phyloP scores from a whole-genome alignment of 2,113 vertebrate genomes.

The Varanus komodoensis region DNA sequence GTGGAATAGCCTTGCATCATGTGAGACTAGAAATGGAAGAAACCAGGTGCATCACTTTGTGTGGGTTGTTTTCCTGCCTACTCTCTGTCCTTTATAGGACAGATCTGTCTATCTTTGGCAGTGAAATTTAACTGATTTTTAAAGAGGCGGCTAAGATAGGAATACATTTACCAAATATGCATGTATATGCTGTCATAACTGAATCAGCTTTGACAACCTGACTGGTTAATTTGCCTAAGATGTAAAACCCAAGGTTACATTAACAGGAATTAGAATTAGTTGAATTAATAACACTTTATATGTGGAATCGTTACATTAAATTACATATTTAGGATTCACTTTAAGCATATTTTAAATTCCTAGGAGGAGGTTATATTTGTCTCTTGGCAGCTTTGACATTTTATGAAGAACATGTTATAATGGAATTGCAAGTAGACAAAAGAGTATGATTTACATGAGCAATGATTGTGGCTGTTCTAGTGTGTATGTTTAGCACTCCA shows the following conservation, averaged over 20 bases:
- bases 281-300: background rate
- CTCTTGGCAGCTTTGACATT: background rate
- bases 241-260: background rate
- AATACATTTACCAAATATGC: background rate
- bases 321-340: background rate
- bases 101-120: background rate
- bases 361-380: background rate
- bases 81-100: rapidly evolving
- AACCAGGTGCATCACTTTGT: background rate
- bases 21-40: background rate
- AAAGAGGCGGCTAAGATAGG: conserved; percentile 6
- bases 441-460: background rate
- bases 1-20: background rate
- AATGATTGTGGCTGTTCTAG: background rate
- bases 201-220: background rate
- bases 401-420: background rate
- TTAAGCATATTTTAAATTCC: background rate
- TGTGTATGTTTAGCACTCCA: conserved; percentile 11
- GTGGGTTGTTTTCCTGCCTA: background rate
- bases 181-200: background rate
- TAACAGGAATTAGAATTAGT: background rate
- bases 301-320: background rate
- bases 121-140: background rate
- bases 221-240: conserved; percentile 8
- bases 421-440: background rate